Conservation (phyloP, 92 coral and sea anemone genomes). For the Epizoanthus stellaris region DNA sequence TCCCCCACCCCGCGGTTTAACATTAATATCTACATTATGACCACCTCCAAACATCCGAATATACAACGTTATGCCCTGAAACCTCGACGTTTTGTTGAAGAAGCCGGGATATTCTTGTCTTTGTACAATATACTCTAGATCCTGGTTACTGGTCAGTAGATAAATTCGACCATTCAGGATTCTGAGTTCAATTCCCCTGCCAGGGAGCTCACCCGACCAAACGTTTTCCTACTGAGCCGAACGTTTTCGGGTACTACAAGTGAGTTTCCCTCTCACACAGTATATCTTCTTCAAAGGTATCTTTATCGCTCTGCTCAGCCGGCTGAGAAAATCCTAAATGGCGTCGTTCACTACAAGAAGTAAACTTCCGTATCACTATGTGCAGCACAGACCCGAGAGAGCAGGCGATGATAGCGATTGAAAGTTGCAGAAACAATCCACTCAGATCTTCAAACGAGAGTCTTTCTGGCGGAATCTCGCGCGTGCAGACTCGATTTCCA, state of each 20-base stretch:
- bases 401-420: constrained; percentile 82
- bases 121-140: too few relatives aligned
- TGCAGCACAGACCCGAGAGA: constrained; percentile 63
- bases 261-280: constrained; percentile 21
- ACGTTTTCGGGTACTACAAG: neutral
- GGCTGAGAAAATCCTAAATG: constrained; percentile 8
- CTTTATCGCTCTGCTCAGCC: neutral
- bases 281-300: neutral
- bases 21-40: too few relatives aligned
- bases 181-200: too few relatives aligned
- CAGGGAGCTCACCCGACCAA: too few relatives aligned
- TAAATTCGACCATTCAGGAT: too few relatives aligned
- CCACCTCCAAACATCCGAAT: too few relatives aligned
- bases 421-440: constrained; percentile 81
- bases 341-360: neutral
- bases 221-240: too few relatives aligned
- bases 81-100: too few relatives aligned
- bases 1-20: too few relatives aligned
- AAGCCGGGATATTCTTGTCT: too few relatives aligned
- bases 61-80: too few relatives aligned
- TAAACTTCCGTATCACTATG: constrained; percentile 33
- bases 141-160: too few relatives aligned
- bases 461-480: constrained; percentile 77
- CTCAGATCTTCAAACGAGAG: constrained; percentile 78
- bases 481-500: constrained; percentile 62